Conservation (phyloP, 2,888 invertebrate species). For the Mimumesa dahlbomi region DNA sequence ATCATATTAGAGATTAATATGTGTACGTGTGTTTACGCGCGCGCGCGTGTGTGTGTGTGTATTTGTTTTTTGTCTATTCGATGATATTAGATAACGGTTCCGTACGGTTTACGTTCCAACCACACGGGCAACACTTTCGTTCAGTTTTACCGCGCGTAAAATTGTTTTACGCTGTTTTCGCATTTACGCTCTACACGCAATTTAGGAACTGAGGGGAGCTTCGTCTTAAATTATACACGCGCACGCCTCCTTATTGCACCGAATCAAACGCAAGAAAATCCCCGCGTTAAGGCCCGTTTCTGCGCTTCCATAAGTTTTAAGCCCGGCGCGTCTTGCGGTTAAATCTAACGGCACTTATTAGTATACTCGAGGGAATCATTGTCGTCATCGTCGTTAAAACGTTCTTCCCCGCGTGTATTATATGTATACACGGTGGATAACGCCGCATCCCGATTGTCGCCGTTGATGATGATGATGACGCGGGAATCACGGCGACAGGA, state of each 20-base stretch:
- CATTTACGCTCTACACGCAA: slow-evolving; percentile 48
- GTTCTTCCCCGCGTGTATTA: slow-evolving; percentile 22
- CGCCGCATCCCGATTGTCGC: slow-evolving; percentile 18
- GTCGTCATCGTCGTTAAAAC: slow-evolving; percentile 24
- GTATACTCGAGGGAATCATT: slow-evolving; percentile 38
- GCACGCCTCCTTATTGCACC: slow-evolving; percentile 70
- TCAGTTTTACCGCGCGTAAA: slow-evolving; percentile 22
- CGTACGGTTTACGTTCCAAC: background rate
- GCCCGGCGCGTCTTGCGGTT: slow-evolving; percentile 39
- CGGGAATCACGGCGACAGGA: slow-evolving; percentile 21
- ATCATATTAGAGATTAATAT: too few relatives aligned
- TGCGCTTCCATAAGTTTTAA: slow-evolving; percentile 33
- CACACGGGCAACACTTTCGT: slow-evolving; percentile 22
- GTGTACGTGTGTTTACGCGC: too few relatives aligned
- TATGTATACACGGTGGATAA: slow-evolving; percentile 8
- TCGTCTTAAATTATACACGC: slow-evolving; percentile 58
- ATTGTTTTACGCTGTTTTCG: slow-evolving; percentile 57
- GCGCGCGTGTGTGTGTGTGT: background rate
- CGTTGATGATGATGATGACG: slow-evolving; percentile 10
- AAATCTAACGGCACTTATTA: slow-evolving; percentile 62
- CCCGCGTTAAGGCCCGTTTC: slow-evolving; percentile 26
- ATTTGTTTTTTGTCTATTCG: too few relatives aligned
- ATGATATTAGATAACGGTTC: too few relatives aligned
- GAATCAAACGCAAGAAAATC: slow-evolving; percentile 64
- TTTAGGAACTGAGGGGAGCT: slow-evolving; percentile 69